Conservation (phyloP, 2,888 invertebrate species). For the Callyntrura guangdongensis region DNA sequence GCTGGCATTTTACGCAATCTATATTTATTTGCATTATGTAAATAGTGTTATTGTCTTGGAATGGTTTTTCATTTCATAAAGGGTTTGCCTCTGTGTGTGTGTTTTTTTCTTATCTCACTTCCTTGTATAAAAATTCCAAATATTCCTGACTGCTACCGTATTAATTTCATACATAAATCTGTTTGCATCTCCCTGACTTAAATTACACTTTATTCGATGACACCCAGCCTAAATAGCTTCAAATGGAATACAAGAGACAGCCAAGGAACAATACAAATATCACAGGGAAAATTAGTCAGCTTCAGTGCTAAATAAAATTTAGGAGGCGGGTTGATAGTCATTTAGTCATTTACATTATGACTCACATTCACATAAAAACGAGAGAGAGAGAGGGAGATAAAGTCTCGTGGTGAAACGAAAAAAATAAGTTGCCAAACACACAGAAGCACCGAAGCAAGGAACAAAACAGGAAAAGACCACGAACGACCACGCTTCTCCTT, state of each 20-base stretch:
- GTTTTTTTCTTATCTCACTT: background rate
- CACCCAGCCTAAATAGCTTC: background rate
- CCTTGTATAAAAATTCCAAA: background rate
- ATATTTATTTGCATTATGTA: background rate
- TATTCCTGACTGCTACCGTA: background rate
- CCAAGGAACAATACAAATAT: conserved; percentile 20
- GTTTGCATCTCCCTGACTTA: background rate
- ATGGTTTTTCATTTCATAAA: background rate
- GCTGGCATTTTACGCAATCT: too few relatives aligned
- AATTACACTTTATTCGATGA: conserved; percentile 24
- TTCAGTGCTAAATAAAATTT: conserved; percentile 40
- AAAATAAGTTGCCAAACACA: conserved; percentile 42
- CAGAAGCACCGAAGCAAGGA: background rate
- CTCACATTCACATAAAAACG: conserved; percentile 1
- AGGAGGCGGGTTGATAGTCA: conserved; percentile 32
- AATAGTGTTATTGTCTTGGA: background rate
- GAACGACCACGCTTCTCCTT: background rate
- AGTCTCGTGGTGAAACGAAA: conserved; percentile 3
- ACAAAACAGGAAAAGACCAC: conserved; percentile 10
- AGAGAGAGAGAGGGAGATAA: background rate
- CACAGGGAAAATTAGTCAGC: conserved; percentile 36
- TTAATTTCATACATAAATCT: background rate
- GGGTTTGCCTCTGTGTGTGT: too few relatives aligned
- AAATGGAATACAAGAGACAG: conserved; percentile 5
- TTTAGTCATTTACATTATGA: conserved; percentile 49